Evolutionary conservation across 2,113 vertebrate species (phyloP).

Genomic region (Setophaga coronata): DNA sequence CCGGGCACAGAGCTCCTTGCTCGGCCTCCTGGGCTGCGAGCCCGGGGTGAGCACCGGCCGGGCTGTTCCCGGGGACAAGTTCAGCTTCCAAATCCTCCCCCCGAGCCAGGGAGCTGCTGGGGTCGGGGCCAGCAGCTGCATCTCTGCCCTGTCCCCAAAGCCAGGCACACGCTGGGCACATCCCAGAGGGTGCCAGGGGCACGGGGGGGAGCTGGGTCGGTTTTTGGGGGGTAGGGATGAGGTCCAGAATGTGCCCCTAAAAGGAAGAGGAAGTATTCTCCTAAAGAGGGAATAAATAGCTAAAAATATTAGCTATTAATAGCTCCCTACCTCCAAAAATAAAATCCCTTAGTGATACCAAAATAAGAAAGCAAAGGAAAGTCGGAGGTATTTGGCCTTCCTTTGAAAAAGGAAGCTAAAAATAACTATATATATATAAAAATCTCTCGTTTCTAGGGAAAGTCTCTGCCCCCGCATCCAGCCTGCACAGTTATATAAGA

Average conservation of each 20-base stretch:
- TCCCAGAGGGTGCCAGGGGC: not conserved
- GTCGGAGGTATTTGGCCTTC: constrained; percentile 72
- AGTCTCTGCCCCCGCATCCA: constrained; percentile 64
- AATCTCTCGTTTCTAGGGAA: constrained; percentile 79
- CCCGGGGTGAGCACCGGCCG: not conserved
- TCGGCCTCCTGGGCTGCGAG: not conserved
- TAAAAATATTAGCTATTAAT: constrained; percentile 69
- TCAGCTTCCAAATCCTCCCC: not conserved
- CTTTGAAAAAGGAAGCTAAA: constrained; percentile 62
- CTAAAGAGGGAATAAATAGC: constrained; percentile 64
- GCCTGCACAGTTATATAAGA: constrained; percentile 71
- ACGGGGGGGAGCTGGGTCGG: not conserved
- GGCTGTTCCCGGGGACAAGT: not conserved
- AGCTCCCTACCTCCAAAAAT: constrained; percentile 65
- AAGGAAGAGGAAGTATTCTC: constrained; percentile 63
- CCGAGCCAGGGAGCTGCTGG: not conserved
- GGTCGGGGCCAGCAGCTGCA: not conserved
- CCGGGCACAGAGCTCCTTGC: not conserved
- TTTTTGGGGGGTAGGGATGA: not conserved
- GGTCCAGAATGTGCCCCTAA: not conserved
- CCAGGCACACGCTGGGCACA: not conserved
- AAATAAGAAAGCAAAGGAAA: constrained; percentile 74
- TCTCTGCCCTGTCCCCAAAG: not conserved
- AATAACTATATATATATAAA: constrained; percentile 73
- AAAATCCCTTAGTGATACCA: constrained; percentile 72